Evolutionary conservation across 2,888 invertebrate genomes (phyloP).

Genomic region (Apamea epomidion): DNA sequence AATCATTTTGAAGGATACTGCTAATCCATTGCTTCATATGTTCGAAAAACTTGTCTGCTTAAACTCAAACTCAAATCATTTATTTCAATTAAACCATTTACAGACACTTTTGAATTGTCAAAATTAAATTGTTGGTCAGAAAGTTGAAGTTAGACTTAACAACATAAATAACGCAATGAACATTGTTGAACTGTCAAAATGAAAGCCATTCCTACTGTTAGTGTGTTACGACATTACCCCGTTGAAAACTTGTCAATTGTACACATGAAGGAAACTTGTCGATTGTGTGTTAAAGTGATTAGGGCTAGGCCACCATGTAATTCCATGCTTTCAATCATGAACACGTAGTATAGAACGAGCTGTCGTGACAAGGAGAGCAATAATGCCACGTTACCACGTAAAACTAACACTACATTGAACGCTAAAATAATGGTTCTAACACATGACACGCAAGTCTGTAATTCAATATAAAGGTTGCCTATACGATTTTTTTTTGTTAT

Average conservation of each 20-base stretch:
- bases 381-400: slow-evolving; percentile 7
- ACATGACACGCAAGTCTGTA: slow-evolving; percentile 31
- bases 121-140: no score
- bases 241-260: background rate
- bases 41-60: background rate
- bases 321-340: slow-evolving; percentile 23
- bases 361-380: slow-evolving; percentile 34
- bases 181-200: background rate
- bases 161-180: background rate
- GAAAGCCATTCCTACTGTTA: background rate
- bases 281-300: slow-evolving; percentile 5
- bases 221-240: background rate
- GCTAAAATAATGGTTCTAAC: slow-evolving; percentile 31
- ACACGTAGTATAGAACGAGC: background rate
- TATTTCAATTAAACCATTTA: no score
- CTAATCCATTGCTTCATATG: background rate
- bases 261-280: background rate
- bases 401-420: slow-evolving; percentile 38
- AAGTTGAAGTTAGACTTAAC: background rate
- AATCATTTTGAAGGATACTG: no score
- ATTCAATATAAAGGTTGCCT: background rate
- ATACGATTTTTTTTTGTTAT: background rate
- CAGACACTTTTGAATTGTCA: no score
- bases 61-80: no score
- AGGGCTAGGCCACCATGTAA: slow-evolving; percentile 3